phyloP scores from a whole-genome alignment of 2,113 vertebrate species.

The Chiloscyllium plagiosum region DNA sequence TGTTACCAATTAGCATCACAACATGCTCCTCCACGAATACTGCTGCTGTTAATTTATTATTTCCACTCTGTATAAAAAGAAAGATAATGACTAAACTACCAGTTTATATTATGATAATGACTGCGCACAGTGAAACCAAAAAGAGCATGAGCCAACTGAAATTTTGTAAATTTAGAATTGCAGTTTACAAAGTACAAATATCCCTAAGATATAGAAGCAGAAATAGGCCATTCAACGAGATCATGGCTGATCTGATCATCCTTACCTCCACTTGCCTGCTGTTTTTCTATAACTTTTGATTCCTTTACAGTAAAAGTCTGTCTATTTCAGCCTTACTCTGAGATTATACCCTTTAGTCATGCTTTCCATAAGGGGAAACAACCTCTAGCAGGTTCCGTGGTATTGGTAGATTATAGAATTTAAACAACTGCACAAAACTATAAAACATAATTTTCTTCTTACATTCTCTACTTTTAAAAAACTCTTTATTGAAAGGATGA shows the following conservation, averaged over 20 bases:
- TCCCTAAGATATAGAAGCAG: too few relatives aligned
- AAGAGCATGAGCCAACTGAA: neutral
- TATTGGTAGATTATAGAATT: neutral
- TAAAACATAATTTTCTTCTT: neutral
- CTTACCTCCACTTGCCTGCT: too few relatives aligned
- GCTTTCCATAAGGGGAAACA: too few relatives aligned
- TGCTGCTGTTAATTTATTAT: neutral
- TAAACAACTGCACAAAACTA: neutral
- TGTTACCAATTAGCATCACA: neutral
- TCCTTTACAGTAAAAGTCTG: too few relatives aligned
- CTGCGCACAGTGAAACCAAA: neutral
- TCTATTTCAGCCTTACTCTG: too few relatives aligned
- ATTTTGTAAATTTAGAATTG: neutral
- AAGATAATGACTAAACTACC: neutral
- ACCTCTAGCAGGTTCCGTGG: neutral
- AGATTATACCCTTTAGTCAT: too few relatives aligned
- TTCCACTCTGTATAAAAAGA: neutral
- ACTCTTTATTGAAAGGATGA: neutral
- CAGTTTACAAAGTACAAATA: neutral
- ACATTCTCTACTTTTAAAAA: neutral
- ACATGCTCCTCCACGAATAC: neutral
- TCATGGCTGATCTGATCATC: too few relatives aligned
- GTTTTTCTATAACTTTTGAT: too few relatives aligned
- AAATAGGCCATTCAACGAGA: too few relatives aligned
- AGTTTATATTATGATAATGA: neutral